Conservation (phyloP, 2,113 vertebrate genomes). For the Equus przewalskii region DNA sequence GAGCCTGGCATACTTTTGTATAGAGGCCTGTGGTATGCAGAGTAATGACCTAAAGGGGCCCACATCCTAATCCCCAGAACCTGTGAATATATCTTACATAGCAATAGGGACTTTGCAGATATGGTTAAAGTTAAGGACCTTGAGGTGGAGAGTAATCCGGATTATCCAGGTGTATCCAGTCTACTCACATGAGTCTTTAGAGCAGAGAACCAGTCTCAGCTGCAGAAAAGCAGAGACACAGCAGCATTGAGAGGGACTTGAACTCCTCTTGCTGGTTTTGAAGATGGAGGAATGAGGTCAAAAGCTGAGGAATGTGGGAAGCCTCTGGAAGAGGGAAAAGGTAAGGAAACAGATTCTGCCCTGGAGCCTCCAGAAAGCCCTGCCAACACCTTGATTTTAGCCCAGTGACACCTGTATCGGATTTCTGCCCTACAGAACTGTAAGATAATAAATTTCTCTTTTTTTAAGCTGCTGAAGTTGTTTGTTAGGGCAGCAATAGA, state of each 20-base stretch:
- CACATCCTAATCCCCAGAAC: background rate
- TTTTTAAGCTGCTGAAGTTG: background rate
- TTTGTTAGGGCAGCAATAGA: background rate
- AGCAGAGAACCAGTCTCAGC: background rate
- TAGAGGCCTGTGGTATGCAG: background rate
- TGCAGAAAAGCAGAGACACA: background rate
- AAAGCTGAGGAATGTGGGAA: background rate
- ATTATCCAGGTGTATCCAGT: background rate
- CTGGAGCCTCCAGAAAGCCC: background rate
- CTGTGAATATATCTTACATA: background rate
- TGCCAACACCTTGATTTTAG: background rate
- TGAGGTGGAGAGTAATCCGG: too few species aligned
- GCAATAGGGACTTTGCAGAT: background rate
- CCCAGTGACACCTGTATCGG: background rate
- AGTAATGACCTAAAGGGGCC: background rate
- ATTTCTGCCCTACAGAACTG: background rate
- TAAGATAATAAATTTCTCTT: background rate
- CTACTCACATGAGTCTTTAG: background rate
- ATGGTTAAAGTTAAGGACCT: background rate
- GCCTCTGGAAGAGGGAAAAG: background rate
- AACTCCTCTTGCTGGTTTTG: background rate
- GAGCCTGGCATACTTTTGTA: background rate
- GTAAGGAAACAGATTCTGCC: background rate
- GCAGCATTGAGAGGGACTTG: background rate
- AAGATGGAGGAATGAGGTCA: background rate